phyloP scores from a whole-genome alignment of 2,888 invertebrate genomes.

The Aspidiotus destructor region DNA sequence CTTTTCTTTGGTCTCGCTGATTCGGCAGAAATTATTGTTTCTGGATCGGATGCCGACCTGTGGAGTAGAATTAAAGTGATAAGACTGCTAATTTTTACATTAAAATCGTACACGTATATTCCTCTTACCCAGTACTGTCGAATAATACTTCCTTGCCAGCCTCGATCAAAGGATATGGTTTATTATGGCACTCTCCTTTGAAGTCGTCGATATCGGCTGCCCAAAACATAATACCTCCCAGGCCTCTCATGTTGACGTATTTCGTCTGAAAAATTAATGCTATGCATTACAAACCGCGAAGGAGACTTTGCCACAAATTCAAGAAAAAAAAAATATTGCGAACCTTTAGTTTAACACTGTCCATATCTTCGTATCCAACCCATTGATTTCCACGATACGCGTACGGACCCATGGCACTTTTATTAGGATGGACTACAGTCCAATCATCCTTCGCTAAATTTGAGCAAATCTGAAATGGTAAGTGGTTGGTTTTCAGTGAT shows the following conservation, averaged over 20 bases:
- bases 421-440: constrained; percentile 72
- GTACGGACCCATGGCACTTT: constrained; percentile 78
- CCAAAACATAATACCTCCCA: constrained; percentile 90
- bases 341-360: constrained; percentile 43
- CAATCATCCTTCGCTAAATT: constrained; percentile 63
- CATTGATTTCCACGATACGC: constrained; percentile 80
- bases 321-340: not conserved
- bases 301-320: not conserved
- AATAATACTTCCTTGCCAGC: constrained; percentile 75
- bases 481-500: constrained; percentile 35
- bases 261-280: constrained; percentile 49
- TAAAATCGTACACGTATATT: too few relatives aligned
- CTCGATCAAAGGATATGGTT: constrained; percentile 82
- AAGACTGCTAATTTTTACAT: too few relatives aligned
- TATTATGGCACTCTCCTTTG: constrained; percentile 75
- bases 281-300: not conserved
- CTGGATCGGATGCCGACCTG: too few relatives aligned
- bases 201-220: constrained; percentile 92
- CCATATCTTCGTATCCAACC: constrained; percentile 84
- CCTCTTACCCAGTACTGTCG: constrained; percentile 35
- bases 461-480: constrained; percentile 64
- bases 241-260: constrained; percentile 70
- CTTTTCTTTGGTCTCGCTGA: constrained; percentile 1
- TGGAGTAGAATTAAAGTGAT: too few relatives aligned
- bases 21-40: too few relatives aligned